These are phyloP conservation scores for Antheraea mylitta DNA, from an alignment of 1,140 invertebrate species.

Conservation along the genomic window DNA sequence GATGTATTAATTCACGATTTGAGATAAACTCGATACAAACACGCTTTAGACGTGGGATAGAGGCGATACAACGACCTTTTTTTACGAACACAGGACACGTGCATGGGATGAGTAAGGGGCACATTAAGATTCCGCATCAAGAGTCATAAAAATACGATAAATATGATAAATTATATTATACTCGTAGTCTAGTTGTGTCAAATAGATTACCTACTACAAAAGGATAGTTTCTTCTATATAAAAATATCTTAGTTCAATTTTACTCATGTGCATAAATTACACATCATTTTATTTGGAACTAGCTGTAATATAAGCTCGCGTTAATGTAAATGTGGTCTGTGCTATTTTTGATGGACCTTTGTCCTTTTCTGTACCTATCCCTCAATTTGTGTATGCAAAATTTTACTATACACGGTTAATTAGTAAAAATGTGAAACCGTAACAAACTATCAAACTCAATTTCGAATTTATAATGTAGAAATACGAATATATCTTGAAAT, in stretches of 20 bases:
- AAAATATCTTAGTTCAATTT: not conserved
- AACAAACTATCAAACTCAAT: no score
- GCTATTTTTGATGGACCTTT: no score
- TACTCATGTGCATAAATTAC: not conserved
- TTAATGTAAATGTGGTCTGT: no score
- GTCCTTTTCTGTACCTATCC: no score
- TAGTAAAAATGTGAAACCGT: no score
- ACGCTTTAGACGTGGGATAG: slow-evolving; percentile 11
- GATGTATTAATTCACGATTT: slow-evolving; percentile 66
- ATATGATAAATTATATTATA: not conserved
- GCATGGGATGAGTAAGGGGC: slow-evolving; percentile 3
- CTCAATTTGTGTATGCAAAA: no score
- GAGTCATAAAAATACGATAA: slow-evolving; percentile 3
- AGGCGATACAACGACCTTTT: not conserved
- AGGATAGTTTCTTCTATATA: not conserved
- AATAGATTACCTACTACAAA: not conserved
- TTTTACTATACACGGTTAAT: no score
- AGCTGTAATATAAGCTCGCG: no score
- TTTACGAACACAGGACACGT: not conserved
- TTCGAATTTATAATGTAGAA: no score
- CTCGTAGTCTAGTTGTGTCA: not conserved
- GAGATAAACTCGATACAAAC: slow-evolving; percentile 54
- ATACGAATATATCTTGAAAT: no score
- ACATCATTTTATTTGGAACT: no score
- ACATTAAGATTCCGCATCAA: not conserved